Evolutionary conservation across 2,113 vertebrate species (phyloP), one percentile per base, ranked within the genome.

Genomic region (Cryptomyrus ogoouensis): DNA sequence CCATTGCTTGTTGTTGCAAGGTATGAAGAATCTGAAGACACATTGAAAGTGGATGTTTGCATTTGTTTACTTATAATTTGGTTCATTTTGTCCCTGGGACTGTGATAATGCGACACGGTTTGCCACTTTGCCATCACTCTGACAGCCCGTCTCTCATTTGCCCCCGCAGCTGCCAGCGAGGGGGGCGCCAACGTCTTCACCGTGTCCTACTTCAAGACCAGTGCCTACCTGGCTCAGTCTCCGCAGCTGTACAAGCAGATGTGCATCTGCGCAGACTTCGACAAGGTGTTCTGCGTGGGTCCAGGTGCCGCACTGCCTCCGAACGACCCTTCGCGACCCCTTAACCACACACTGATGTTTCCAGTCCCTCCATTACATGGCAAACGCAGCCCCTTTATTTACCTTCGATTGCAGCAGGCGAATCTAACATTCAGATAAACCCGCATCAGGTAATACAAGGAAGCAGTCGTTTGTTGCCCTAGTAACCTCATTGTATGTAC

Each of bases 211-310:
- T 99, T 99, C 92, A 99, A 99, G 94, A 99, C 96, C 93, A 99
- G 97, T 92, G 98, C 98, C 90, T 99, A 99, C 93, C 96, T 99
- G 93, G 98, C 98, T 94, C 98, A 99, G 95, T 99, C 98, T 42
- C 98, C 98, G 35, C 98, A 99, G 93, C 97, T 99, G 39, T 99
- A 99, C 95, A 99, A 99, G 95, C 98, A 99, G 94, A 99, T 99
- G 98, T 99, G 98, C 91, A 99, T 99, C 93, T 99, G 98, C 94
- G 52, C 87, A 19, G 87, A 88, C 53, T 88, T 88, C 42, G 87
- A 88, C 19, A 88, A 88, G 35, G 87, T 99, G 93, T 99, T 99
- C 95, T 99, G 98, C 39, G 94, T 99, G 49, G 98, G 98, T 90
- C 98, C 98, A 95, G 87, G 87, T 88, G 49, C 96, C 95, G 21